phyloP scores from a whole-genome alignment of 2,113 vertebrate genomes.

The Motacilla alba region DNA sequence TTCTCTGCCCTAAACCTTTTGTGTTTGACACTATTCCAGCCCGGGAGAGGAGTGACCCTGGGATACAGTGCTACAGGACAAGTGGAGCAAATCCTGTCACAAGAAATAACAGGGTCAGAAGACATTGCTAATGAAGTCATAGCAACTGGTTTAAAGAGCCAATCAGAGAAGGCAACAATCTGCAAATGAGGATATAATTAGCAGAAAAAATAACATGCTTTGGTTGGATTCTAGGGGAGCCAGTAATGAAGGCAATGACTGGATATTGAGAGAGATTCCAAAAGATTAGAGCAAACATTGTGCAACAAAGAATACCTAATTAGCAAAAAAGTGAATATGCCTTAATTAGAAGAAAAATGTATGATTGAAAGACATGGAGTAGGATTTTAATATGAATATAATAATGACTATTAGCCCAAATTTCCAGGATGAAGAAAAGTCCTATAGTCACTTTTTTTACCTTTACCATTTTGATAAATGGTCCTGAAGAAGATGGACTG shows the following conservation, averaged over 20 bases:
- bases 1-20: constrained; percentile 61
- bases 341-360: constrained; percentile 74
- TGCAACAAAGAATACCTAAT: constrained; percentile 83
- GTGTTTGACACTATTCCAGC: constrained; percentile 74
- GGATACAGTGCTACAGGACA: constrained; percentile 77
- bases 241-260: constrained; percentile 78
- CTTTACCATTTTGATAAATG: background rate
- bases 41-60: constrained; percentile 74
- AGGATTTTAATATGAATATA: constrained; percentile 51
- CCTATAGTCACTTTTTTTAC: background rate
- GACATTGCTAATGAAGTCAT: constrained; percentile 85
- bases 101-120: constrained; percentile 87
- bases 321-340: constrained; percentile 78
- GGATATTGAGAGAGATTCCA: constrained; percentile 79
- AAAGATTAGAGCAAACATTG: constrained; percentile 84
- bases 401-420: constrained; percentile 18
- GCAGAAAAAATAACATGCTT: constrained; percentile 82
- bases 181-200: constrained; percentile 89
- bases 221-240: constrained; percentile 75
- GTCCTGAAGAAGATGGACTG: background rate
- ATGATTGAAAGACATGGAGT: constrained; percentile 71
- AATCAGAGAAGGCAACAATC: constrained; percentile 81
- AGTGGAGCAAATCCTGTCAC: constrained; percentile 80
- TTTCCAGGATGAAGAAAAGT: background rate
- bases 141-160: constrained; percentile 80